These are phyloP conservation scores for Stylophora pistillata DNA, from an alignment of 64 coral and sea anemone genomes.

Conservation along the genomic window DNA sequence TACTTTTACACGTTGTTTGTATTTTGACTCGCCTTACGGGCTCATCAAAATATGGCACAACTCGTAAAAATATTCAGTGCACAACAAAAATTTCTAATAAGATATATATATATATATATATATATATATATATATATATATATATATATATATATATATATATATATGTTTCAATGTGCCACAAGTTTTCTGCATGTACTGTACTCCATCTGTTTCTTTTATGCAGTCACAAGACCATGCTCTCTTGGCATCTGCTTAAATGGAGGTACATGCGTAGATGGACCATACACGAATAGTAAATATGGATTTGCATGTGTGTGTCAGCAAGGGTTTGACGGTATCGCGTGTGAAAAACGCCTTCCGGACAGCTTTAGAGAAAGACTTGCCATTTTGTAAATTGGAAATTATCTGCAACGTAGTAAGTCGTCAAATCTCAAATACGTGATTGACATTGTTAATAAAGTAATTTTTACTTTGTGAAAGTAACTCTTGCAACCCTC, in stretches of 20 bases:
- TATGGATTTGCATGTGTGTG: conserved; percentile 88
- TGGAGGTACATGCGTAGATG: conserved; percentile 81
- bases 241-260: conserved; percentile 65
- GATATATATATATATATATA: conserved; percentile 1
- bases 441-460: too few relatives aligned
- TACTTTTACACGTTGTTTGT: too few relatives aligned
- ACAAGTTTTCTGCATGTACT: neutral
- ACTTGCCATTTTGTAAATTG: neutral
- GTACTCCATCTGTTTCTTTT: neutral
- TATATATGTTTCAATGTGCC: neutral
- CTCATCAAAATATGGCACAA: too few relatives aligned
- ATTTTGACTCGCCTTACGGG: too few relatives aligned
- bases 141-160: neutral
- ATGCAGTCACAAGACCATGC: conserved; percentile 66
- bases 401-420: neutral
- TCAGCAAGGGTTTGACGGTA: conserved; percentile 46
- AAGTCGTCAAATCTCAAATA: neutral
- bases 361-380: neutral
- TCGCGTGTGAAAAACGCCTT: conserved; percentile 61
- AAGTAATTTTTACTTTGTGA: too few relatives aligned
- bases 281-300: conserved; percentile 60
- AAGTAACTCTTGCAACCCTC: too few relatives aligned
- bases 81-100: neutral
- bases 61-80: too few relatives aligned
- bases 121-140: too few relatives aligned